Evolutionary conservation across 2,797 vertebrate species (phyloP), one percentile per base, ranked within the genome.

Genomic region (Hydrolagus colliei): DNA sequence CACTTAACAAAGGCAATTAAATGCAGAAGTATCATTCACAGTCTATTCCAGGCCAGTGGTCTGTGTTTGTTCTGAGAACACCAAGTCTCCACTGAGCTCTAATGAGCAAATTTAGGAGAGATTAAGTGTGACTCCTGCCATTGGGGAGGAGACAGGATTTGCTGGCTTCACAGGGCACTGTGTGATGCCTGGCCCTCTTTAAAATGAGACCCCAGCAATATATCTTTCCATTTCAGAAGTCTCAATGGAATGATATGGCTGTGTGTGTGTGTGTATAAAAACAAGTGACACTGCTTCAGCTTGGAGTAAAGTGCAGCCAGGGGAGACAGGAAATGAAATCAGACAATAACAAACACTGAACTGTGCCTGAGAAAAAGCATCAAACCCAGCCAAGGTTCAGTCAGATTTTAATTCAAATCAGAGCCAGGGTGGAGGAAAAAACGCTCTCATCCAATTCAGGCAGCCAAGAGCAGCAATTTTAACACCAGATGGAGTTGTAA

Each of bases 251-350:
- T 84, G 68, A 0, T n/a, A 35, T 41, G 32, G 41, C 41, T 52
- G 73, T 22, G 27, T 73, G 73, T 13, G 73, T 13, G 73, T 73
- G 73, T 41, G n/a, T 20, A 65, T 62, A 41, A 63, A 68, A 16
- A 68, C 63, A 71, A 67, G 65, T 84, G 65, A 9, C 79, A 71
- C 11, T 52, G 20, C 12, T 71, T 68, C 13, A 16, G 62, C 8
- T 68, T 67, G 27, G 27, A 82, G 32, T 41, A 9, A 67, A 84
- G 79, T 84, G 65, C 79, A 84, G 79, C 32, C 79, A 67, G 65
- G 65, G 65, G 79, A 84, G 79, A 71, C 79, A 84, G 79, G 79
- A 84, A 84, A 71, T 84, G 79, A 71, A 84, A 84, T 84, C 65
- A 84, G 79, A 84, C 79, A 84, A 84, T 84, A 84, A 84, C 32